Evolutionary conservation across 2,113 vertebrate genomes (phyloP).

Genomic region (Bubo scandiacus): DNA sequence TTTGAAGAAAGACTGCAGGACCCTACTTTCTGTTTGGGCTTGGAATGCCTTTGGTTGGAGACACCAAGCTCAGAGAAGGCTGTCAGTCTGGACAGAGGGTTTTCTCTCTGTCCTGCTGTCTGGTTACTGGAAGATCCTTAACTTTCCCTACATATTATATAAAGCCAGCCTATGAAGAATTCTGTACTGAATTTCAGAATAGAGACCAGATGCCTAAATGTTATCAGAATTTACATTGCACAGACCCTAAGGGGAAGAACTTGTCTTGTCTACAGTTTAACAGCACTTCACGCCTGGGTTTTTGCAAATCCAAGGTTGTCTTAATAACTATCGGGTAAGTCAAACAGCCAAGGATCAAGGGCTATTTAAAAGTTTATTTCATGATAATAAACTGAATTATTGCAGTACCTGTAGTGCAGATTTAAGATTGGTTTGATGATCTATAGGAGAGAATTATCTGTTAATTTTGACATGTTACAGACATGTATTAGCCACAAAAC

Average conservation of each 20-base stretch:
- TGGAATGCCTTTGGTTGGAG: not conserved
- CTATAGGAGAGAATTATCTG: not conserved
- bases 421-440: not conserved
- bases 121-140: not conserved
- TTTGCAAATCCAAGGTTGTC: not conserved
- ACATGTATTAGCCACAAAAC: not conserved
- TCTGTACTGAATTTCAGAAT: not conserved
- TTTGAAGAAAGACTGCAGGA: not conserved
- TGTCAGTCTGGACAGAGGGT: accelerated
- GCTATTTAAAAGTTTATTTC: not conserved
- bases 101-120: not conserved
- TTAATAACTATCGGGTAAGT: accelerated
- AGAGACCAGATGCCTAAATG: not conserved
- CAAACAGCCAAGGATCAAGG: not conserved
- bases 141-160: accelerated
- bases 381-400: not conserved
- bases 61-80: not conserved
- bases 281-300: not conserved
- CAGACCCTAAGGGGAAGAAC: too few species aligned
- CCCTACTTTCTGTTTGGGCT: not conserved
- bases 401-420: not conserved
- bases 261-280: not conserved
- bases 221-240: not conserved
- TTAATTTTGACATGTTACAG: not conserved
- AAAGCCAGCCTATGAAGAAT: not conserved